Percentiles rank a stretch among this genome's conserved stretches.
phyloP scores from a whole-genome alignment of 2,797 vertebrate genomes.

The Catostomus latipinnis region DNA sequence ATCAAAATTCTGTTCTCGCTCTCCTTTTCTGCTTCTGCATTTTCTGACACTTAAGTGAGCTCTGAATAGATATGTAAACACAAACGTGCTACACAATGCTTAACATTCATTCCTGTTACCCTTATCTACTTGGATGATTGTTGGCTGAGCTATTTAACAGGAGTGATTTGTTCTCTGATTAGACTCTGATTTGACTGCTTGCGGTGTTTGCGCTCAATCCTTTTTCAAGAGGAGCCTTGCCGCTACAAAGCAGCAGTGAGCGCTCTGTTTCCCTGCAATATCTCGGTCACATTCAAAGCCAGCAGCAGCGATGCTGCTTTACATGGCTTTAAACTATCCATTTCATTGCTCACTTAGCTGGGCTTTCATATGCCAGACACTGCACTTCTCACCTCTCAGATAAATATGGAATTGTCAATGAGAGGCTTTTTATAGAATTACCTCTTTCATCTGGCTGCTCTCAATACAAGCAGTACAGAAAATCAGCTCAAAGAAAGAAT shows the following conservation, averaged over 20 bases:
- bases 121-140: background rate
- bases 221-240: constrained; percentile 30
- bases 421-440: constrained; percentile 52
- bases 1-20: constrained; percentile 5
- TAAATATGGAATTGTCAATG: constrained; percentile 47
- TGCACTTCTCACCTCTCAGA: constrained; percentile 74
- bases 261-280: constrained; percentile 26
- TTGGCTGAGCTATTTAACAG: constrained; percentile 76
- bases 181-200: constrained; percentile 77
- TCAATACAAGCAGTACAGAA: constrained; percentile 28
- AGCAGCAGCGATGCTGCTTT: constrained; percentile 68
- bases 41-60: background rate
- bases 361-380: constrained; percentile 65
- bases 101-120: background rate
- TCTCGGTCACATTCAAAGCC: constrained; percentile 53
- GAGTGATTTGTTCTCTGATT: constrained; percentile 80
- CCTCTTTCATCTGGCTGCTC: constrained; percentile 46
- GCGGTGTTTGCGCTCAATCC: constrained; percentile 9
- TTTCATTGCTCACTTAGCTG: constrained; percentile 62
- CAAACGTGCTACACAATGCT: background rate
- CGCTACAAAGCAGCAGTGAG: constrained; percentile 41
- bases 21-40: background rate
- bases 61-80: background rate
- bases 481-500: background rate
- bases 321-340: constrained; percentile 51